Base-by-base conservation (phyloP, 2,113 vertebrate species). In the Ictalurus punctatus region DNA sequence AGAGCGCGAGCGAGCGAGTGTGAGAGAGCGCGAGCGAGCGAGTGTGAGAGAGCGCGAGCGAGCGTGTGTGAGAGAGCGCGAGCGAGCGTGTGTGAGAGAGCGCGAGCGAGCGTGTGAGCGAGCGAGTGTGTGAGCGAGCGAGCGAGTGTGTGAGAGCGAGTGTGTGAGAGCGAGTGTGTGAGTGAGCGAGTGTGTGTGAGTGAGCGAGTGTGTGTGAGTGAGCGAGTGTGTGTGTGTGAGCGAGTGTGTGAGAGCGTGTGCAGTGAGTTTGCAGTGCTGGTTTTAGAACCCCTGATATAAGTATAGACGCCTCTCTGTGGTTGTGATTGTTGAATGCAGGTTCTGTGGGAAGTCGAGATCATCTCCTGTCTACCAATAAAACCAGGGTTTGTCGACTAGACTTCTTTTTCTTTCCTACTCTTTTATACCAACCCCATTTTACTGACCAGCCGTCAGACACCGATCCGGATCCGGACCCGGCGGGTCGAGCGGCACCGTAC, bases 221-320 rank as follows among this genome's bases (percentile, higher is more conserved):
- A 48, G 82, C 48, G 82, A 44, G 82, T 48, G 61, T 44, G 83
- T 67, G 83, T 65, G 83, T 67, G 83, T 65, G 59, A 21, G 86
- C 16, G 58, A 7, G 74, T 3, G 86, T 9, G 58, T 17, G 67
- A 56, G 61, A 14, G 61, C 59, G 86, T 69, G 61, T 88, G 87
- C 81, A 48, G 81, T 88, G 81, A 76, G n/a, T 74, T 85, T 85
- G 88, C 83, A 79, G 56, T 89, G 88, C 83, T 89, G 88, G 88
- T 89, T 89, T 89, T 85, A 89, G 88, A 85, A 85, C 21, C 88
- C 79, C 54, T 89, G 37, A 59, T 76, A 48, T 48, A 48, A 48
- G 7, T 48, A 5, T 48, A 80, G 58, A 84, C 79, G 67, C 59
- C 27, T 83, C 27, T 83, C 67, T 85, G 59, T 85, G 54, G 40